These are phyloP conservation scores for Silurus asotus DNA, from an alignment of 2,113 vertebrate species.

Conservation along the genomic window DNA sequence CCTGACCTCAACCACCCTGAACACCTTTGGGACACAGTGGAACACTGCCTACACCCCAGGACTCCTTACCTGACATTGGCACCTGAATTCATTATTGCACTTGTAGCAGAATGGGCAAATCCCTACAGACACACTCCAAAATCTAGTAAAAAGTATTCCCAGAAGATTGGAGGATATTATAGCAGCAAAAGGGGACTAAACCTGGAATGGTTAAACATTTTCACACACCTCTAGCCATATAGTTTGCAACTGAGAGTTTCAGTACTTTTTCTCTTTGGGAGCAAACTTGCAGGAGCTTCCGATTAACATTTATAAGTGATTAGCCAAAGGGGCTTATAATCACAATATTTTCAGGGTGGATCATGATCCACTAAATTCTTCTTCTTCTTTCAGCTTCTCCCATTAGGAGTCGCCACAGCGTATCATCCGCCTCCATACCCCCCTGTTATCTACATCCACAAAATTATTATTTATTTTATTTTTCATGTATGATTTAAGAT, in stretches of 20 bases:
- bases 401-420: too few species aligned
- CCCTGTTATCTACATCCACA: too few species aligned
- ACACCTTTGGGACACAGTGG: background rate
- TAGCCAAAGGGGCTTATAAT: background rate
- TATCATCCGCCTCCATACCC: too few species aligned
- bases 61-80: background rate
- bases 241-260: background rate
- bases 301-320: background rate
- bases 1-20: background rate
- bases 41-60: background rate
- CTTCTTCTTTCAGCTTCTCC: too few species aligned
- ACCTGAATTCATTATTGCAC: background rate
- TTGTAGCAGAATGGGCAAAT: background rate
- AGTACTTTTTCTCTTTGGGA: background rate
- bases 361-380: background rate
- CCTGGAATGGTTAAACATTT: background rate
- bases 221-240: background rate
- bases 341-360: background rate
- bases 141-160: background rate
- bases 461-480: background rate
- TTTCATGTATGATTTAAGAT: background rate
- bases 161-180: background rate
- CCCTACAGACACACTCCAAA: background rate
- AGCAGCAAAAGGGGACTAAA: background rate
- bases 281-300: background rate